Evolutionary conservation across 2,888 invertebrate genomes (phyloP), one percentile per base, ranked within the genome.

Genomic region (Cryptocheilus praepositus): DNA sequence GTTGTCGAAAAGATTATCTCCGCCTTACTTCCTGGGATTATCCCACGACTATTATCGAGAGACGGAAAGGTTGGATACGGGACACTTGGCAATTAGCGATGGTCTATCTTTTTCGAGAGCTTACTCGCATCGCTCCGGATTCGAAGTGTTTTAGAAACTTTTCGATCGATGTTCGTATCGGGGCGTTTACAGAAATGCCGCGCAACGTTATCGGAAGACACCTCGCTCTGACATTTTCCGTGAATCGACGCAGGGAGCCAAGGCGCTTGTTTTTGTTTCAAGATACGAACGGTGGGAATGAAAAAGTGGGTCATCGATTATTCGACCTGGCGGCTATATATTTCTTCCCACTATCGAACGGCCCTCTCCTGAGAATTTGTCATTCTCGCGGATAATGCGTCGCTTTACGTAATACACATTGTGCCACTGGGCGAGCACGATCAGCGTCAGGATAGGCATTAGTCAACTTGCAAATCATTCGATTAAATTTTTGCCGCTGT

Each of bases 11-110:
- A 46, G 57, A 61, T 56, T 65, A 68, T 63, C 64, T 52, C 21
- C 51, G 54, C 52, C n/a, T 46, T 56, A 67, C 66, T 73, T 73
- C 76, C 68, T 62, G 68, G 71, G 71, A 78, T 76, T 74, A 71
- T 70, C 67, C 49, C 52, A 16, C 11, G 46, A 25, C 18, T 45
- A 53, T 61, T 53, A 45, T 46, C 13, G 15, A 18, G 15, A 43
- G 56, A 56, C n/a, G 55, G 54, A 58, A 58, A 21, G 22, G 19
- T 22, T 49, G 61, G 61, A 55, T 61, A 56, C 46, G 60, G 36
- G 54, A 68, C 63, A 67, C 59, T 45, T 65, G 61, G 36, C 25
- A 60, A 63, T 68, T 68, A 68, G 21, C 16, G 15, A 36, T 19
- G 25, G 5, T 19, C 36, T 59, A 54, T 36, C 8, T 3, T 28